Evolutionary conservation across 2,797 vertebrate species (phyloP).

Genomic region (Argya squamiceps): DNA sequence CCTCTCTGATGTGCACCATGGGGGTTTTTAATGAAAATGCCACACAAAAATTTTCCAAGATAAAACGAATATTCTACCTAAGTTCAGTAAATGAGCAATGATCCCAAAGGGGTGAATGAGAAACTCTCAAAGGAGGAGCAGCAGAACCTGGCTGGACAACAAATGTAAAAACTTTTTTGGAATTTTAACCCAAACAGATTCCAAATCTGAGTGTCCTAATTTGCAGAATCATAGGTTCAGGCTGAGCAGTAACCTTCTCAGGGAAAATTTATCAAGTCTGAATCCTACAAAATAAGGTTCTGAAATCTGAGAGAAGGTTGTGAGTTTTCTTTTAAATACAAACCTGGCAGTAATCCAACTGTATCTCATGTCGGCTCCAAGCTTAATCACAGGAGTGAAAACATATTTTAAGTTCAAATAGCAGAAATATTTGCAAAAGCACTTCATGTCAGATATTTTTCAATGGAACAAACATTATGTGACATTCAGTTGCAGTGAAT

Average conservation of each 20-base stretch:
- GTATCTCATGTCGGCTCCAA: background rate
- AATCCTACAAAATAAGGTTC: background rate
- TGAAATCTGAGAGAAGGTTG: background rate
- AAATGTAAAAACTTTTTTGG: background rate
- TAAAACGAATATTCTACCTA: background rate
- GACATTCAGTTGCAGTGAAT: background rate
- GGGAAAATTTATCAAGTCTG: background rate
- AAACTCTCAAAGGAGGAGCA: background rate
- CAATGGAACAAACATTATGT: background rate
- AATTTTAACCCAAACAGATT: background rate
- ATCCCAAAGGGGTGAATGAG: background rate
- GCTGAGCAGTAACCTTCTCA: background rate
- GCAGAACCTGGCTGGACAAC: background rate
- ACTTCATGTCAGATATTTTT: background rate
- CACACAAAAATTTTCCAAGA: background rate
- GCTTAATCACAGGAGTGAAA: background rate
- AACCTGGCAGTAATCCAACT: background rate
- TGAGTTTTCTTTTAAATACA: background rate
- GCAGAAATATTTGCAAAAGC: background rate
- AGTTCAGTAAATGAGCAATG: background rate
- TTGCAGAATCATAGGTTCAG: background rate
- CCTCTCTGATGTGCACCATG: fast-evolving
- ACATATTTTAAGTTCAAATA: background rate
- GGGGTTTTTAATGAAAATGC: background rate
- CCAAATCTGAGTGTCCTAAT: background rate